Percentiles rank a stretch among this genome's conserved stretches.
phyloP scores from a whole-genome alignment of 1,140 invertebrate species.

The Euwallacea similis region DNA sequence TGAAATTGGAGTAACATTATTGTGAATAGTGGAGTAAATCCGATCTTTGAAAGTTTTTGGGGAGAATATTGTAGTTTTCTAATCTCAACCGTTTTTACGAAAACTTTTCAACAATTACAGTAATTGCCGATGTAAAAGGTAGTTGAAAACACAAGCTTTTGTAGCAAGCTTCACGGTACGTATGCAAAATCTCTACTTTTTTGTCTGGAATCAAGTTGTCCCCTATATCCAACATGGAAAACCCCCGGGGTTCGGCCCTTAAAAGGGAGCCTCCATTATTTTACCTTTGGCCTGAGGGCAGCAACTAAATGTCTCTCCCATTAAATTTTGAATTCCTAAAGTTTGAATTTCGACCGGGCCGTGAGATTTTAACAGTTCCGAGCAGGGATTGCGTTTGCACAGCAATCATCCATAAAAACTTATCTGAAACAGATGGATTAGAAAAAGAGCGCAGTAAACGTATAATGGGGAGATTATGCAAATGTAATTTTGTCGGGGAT shows the following conservation, averaged over 20 bases:
- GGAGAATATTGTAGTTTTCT: too few species aligned
- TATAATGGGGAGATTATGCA: conserved; percentile 52
- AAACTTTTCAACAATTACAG: too few species aligned
- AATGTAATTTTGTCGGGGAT: conserved; percentile 53
- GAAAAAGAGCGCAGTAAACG: conserved; percentile 19
- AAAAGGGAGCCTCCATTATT: conserved; percentile 2
- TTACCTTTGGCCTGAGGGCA: conserved; percentile 1
- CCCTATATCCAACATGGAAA: background rate
- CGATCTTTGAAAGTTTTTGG: too few species aligned
- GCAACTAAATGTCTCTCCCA: background rate
- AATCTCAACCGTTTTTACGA: too few species aligned
- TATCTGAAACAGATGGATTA: background rate
- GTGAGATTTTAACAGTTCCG: background rate
- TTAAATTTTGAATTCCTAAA: conserved; percentile 2
- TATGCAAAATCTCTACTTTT: too few species aligned
- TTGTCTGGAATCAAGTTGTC: too few species aligned
- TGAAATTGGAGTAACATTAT: too few species aligned
- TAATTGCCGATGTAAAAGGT: too few species aligned
- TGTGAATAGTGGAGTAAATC: too few species aligned
- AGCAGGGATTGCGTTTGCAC: background rate
- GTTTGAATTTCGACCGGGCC: background rate
- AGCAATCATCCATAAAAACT: background rate
- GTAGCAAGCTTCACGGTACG: too few species aligned
- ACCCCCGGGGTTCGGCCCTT: background rate
- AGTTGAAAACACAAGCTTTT: too few species aligned